phyloP scores from a whole-genome alignment of 1,140 invertebrate genomes.

The Heliconius hewitsoni region DNA sequence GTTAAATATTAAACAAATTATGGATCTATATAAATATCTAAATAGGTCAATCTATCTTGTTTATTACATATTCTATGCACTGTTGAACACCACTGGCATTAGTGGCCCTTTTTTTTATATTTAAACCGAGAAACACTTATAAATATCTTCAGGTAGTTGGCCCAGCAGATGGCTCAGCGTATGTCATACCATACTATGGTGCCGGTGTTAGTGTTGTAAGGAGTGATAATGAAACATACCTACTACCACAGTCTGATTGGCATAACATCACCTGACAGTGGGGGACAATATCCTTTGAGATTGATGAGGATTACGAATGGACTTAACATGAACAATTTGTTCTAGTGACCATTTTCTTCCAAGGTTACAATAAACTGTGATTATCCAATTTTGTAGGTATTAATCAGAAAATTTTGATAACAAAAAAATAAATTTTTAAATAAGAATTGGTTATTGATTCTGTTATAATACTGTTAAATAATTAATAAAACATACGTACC shows the following conservation, averaged over 20 bases:
- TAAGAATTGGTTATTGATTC: neutral
- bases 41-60: no score
- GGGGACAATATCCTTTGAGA: constrained; percentile 71
- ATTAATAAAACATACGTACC: neutral
- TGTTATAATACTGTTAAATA: neutral
- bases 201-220: constrained; percentile 90
- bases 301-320: constrained; percentile 77
- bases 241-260: constrained; percentile 92
- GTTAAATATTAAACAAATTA: no score
- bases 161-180: constrained; percentile 98
- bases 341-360: constrained; percentile 16
- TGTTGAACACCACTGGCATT: no score
- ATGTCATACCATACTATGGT: constrained; percentile 97
- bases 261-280: constrained; percentile 80
- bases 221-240: constrained; percentile 93
- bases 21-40: no score
- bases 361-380: constrained; percentile 9
- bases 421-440: neutral
- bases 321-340: constrained; percentile 51
- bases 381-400: neutral
- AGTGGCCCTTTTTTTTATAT: neutral
- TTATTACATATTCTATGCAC: no score
- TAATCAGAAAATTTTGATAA: neutral
- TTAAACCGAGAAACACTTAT: neutral
- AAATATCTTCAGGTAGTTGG: constrained; percentile 87